phyloP scores from a whole-genome alignment of 2,113 vertebrate species.

The Gymnobelideus leadbeateri region DNA sequence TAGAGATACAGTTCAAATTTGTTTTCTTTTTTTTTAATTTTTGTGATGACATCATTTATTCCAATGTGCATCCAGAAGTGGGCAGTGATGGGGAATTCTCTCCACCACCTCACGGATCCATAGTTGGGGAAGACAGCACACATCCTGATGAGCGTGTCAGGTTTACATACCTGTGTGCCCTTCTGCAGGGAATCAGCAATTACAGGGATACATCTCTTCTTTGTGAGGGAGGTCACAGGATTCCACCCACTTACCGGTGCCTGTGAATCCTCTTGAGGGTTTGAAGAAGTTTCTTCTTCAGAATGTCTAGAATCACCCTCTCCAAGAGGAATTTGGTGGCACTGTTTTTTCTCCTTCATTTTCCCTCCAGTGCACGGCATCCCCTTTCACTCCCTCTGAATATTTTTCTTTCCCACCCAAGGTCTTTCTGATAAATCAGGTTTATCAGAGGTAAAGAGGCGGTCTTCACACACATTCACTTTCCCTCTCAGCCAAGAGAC shows the following conservation, averaged over 20 bases:
- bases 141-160: neutral
- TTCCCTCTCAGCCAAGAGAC: neutral
- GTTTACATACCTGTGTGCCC: neutral
- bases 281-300: constrained; percentile 39
- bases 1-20: neutral
- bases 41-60: neutral
- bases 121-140: neutral
- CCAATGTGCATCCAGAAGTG: neutral
- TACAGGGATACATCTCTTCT: constrained; percentile 2
- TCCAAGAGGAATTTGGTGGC: constrained; percentile 15
- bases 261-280: constrained; percentile 34
- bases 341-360: constrained; percentile 2
- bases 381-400: constrained; percentile 24
- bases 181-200: neutral
- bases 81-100: neutral
- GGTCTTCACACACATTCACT: constrained; percentile 1
- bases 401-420: neutral
- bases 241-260: constrained; percentile 40
- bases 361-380: neutral
- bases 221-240: neutral
- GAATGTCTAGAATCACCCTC: constrained; percentile 40
- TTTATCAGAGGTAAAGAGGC: neutral
- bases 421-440: neutral
- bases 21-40: neutral
- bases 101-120: neutral